phyloP scores from a whole-genome alignment of 2,888 invertebrate species.

The Hyppa rectilinea region DNA sequence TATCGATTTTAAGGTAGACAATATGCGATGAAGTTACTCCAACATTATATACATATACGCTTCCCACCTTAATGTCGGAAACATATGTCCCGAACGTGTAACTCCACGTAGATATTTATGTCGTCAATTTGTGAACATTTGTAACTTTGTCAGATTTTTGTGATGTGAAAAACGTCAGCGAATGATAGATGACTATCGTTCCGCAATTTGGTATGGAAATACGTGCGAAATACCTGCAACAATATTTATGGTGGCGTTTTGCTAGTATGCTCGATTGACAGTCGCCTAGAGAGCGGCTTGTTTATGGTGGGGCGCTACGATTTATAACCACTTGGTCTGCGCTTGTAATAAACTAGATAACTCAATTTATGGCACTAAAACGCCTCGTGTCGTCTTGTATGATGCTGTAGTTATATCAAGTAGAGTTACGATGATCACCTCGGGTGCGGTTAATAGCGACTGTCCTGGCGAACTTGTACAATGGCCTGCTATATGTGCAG shows the following conservation, averaged over 20 bases:
- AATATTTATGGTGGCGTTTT: conserved; percentile 73
- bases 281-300: conserved; percentile 78
- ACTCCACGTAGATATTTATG: conserved; percentile 64
- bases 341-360: conserved; percentile 84
- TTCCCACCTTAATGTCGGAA: conserved; percentile 44
- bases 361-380: conserved; percentile 82
- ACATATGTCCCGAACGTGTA: conserved; percentile 50
- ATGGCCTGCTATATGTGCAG: conserved; percentile 21
- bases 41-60: conserved; percentile 43
- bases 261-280: conserved; percentile 78
- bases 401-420: conserved; percentile 77
- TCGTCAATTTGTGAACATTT: conserved; percentile 78
- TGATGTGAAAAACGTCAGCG: conserved; percentile 79
- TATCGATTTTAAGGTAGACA: conserved; percentile 39
- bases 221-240: conserved; percentile 75
- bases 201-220: conserved; percentile 77
- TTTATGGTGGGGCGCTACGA: conserved; percentile 75
- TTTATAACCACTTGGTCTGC: conserved; percentile 79
- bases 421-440: conserved; percentile 77
- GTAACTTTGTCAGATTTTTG: conserved; percentile 76
- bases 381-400: conserved; percentile 74
- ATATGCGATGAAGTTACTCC: conserved; percentile 35
- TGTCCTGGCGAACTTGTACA: conserved; percentile 39
- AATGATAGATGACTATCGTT: conserved; percentile 80
- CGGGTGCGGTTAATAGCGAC: conserved; percentile 69